phyloP scores from a whole-genome alignment of 2,888 invertebrate species.

The Drosophila atripex region DNA sequence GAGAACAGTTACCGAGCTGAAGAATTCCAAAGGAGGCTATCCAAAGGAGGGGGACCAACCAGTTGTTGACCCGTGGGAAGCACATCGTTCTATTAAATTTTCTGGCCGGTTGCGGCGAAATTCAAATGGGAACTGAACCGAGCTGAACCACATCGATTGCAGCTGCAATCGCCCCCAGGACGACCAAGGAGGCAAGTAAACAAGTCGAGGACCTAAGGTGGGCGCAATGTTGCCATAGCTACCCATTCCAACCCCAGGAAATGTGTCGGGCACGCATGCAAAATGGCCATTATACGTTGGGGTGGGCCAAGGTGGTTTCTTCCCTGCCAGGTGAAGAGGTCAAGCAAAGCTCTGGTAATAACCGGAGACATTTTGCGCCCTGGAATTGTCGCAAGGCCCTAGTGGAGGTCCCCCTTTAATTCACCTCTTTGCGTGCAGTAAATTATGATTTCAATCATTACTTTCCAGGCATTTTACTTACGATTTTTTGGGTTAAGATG shows the following conservation, averaged over 20 bases:
- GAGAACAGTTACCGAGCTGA: conserved; percentile 35
- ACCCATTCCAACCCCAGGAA: conserved; percentile 61
- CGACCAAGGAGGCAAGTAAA: conserved; percentile 59
- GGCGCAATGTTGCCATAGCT: conserved; percentile 79
- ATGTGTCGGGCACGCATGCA: conserved; percentile 50
- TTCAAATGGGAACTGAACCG: conserved; percentile 60
- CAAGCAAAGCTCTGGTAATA: conserved; percentile 17
- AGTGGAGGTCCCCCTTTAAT: conserved; percentile 22
- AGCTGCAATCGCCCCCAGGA: conserved; percentile 46
- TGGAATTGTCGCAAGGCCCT: conserved; percentile 37
- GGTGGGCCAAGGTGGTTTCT: conserved; percentile 28
- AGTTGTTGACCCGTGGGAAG: conserved; percentile 44
- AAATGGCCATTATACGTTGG: conserved; percentile 44
- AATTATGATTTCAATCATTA: conserved; percentile 66
- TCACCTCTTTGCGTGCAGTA: conserved; percentile 55
- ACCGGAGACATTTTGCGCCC: conserved; percentile 64
- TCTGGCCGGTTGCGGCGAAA: conserved; percentile 21
- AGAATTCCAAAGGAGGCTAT: conserved; percentile 35
- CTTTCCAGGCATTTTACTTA: conserved; percentile 40
- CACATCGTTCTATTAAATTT: conserved; percentile 37
- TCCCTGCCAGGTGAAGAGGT: conserved; percentile 2
- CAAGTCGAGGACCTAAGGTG: conserved; percentile 48
- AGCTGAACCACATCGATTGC: conserved; percentile 44
- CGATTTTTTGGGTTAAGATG: neutral
- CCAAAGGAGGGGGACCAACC: conserved; percentile 52